phyloP scores from a whole-genome alignment of 2,888 invertebrate species.

The Panzeria rudis region DNA sequence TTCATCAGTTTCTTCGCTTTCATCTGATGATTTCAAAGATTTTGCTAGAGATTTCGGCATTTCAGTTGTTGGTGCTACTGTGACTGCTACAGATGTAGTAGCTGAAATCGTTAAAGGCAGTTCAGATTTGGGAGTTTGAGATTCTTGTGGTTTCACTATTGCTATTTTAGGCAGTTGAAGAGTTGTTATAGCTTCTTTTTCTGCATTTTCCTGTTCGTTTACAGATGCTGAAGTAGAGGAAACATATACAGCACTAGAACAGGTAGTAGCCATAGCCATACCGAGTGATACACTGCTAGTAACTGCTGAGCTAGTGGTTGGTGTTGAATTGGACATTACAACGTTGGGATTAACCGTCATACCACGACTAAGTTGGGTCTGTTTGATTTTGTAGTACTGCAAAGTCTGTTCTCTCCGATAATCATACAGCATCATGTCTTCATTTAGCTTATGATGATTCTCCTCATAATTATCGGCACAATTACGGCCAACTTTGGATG shows the following conservation, averaged over 20 bases:
- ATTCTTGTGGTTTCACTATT: constrained; percentile 47
- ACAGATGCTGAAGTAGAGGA: background rate
- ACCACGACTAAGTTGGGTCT: constrained; percentile 85
- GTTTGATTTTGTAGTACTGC: constrained; percentile 89
- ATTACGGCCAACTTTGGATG: constrained; percentile 79
- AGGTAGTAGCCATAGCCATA: background rate
- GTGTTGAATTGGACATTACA: constrained; percentile 38
- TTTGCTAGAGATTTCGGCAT: constrained; percentile 35
- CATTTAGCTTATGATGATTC: constrained; percentile 78
- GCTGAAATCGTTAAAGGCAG: background rate
- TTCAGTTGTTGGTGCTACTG: background rate
- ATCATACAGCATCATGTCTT: constrained; percentile 88
- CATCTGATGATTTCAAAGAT: constrained; percentile 73
- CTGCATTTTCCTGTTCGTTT: background rate
- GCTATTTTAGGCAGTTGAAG: constrained; percentile 59
- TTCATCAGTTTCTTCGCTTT: constrained; percentile 76
- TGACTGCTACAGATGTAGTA: background rate
- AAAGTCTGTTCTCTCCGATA: constrained; percentile 90
- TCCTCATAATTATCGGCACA: constrained; percentile 77
- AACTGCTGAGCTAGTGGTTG: constrained; percentile 23
- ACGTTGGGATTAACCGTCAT: constrained; percentile 64
- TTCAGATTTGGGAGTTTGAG: constrained; percentile 21
- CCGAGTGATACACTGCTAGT: background rate
- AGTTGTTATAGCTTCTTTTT: constrained; percentile 2
- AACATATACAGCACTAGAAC: background rate